Evolutionary conservation across 2,888 invertebrate species (phyloP).

Genomic region (Endotricha flammealis): DNA sequence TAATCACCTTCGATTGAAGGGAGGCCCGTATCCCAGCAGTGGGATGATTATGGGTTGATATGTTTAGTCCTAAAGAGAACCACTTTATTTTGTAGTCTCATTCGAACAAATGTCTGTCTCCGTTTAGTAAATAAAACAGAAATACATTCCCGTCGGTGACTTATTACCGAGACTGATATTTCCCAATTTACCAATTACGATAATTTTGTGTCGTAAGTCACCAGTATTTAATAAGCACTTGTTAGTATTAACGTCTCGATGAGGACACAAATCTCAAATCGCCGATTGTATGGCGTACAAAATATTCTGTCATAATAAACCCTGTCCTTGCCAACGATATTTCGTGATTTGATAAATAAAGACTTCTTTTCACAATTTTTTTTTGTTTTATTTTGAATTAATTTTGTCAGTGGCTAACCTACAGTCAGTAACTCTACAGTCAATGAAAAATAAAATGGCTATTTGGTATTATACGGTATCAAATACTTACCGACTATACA

Average conservation of each 20-base stretch:
- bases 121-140: no score
- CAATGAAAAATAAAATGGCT: no score
- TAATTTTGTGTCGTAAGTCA: neutral
- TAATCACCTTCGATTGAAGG: no score
- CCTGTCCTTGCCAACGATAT: conserved; percentile 18
- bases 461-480: no score
- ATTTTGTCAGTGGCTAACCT: no score
- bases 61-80: no score
- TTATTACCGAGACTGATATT: conserved; percentile 11
- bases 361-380: conserved; percentile 12
- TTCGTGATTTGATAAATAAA: conserved; percentile 21
- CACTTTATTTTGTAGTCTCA: no score
- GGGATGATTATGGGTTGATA: no score
- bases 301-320: conserved; percentile 4
- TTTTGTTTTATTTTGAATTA: neutral
- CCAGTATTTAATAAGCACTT: conserved; percentile 9
- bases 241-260: conserved; percentile 11
- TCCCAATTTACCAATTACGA: neutral
- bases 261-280: conserved; percentile 13
- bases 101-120: no score
- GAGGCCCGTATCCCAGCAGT: no score
- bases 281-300: neutral
- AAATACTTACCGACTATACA: no score
- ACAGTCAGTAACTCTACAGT: no score
- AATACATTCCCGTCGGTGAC: conserved; percentile 12